Evolutionary conservation across 2,113 vertebrate species (phyloP).

Genomic region (Upupa epops): DNA sequence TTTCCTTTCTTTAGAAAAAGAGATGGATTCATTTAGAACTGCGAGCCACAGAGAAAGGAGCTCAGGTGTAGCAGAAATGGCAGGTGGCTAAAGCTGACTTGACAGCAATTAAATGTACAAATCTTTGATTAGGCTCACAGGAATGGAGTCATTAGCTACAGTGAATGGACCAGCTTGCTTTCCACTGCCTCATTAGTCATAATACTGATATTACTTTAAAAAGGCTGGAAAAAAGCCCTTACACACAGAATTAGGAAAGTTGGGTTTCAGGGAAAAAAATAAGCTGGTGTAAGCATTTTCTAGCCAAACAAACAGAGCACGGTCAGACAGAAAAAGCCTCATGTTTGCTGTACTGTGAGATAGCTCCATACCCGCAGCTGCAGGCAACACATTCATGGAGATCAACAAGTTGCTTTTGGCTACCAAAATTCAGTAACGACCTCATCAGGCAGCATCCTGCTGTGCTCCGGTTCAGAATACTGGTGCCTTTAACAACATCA

Average conservation of each 20-base stretch:
- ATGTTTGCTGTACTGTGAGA: slow-evolving; percentile 40
- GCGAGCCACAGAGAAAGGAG: slow-evolving; percentile 66
- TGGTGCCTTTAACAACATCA: slow-evolving; percentile 41
- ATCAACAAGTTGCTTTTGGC: slow-evolving; percentile 49
- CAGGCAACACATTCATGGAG: background rate
- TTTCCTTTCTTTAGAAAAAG: slow-evolving; percentile 78
- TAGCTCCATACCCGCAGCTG: background rate
- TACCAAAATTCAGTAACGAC: slow-evolving; percentile 15
- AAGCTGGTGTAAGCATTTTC: slow-evolving; percentile 71
- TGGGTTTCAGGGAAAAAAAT: slow-evolving; percentile 50
- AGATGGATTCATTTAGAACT: slow-evolving; percentile 84
- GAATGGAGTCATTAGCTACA: slow-evolving; percentile 88
- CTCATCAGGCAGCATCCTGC: slow-evolving; percentile 12
- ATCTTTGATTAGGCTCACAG: slow-evolving; percentile 90
- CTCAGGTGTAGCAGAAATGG: slow-evolving; percentile 84
- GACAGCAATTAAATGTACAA: slow-evolving; percentile 94
- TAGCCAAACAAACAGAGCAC: slow-evolving; percentile 51
- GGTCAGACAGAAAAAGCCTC: slow-evolving; percentile 22
- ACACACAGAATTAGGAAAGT: slow-evolving; percentile 51
- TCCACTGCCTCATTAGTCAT: slow-evolving; percentile 79
- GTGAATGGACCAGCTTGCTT: slow-evolving; percentile 79
- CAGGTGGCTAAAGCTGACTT: slow-evolving; percentile 92
- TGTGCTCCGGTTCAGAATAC: slow-evolving; percentile 8
- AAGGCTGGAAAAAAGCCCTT: slow-evolving; percentile 59
- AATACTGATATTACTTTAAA: slow-evolving; percentile 76